These are phyloP conservation scores for Gymnothorax javanicus DNA, from an alignment of 2,797 vertebrate genomes.

Conservation along the genomic window DNA sequence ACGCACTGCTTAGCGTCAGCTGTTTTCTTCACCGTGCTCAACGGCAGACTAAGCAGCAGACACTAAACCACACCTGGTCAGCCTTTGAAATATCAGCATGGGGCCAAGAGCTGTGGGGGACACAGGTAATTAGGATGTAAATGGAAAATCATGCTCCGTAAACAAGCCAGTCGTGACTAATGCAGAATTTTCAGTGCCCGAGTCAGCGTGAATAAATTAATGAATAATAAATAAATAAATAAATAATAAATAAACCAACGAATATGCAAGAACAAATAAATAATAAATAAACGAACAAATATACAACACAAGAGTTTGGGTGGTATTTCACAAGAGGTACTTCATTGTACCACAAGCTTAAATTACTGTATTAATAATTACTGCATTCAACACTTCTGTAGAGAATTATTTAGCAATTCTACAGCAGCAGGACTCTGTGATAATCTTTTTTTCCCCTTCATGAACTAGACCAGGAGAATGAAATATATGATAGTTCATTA, in stretches of 20 bases:
- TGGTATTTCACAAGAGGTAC: background rate
- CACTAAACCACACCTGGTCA: slow-evolving; percentile 43
- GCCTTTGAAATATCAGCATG: slow-evolving; percentile 9
- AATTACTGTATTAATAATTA: background rate
- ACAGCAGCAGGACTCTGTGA: background rate
- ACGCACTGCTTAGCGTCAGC: slow-evolving; percentile 13
- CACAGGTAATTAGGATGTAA: slow-evolving; percentile 47
- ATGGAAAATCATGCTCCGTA: slow-evolving; percentile 50
- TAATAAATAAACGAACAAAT: background rate
- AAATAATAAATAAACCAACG: background rate
- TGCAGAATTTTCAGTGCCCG: slow-evolving; percentile 53
- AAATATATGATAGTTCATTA: background rate
- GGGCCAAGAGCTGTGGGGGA: background rate
- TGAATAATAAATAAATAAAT: background rate
- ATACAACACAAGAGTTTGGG: background rate
- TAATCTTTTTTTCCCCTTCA: background rate
- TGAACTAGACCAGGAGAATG: background rate
- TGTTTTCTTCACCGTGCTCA: background rate
- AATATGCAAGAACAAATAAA: background rate
- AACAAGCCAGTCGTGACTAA: slow-evolving; percentile 59
- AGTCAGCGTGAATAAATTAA: background rate
- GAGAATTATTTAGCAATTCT: background rate
- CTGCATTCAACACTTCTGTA: background rate
- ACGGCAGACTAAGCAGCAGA: slow-evolving; percentile 38
- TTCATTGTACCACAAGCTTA: background rate